phyloP scores from a whole-genome alignment of 64 coral and sea anemone genomes.

The Catalaphyllia jardinei region DNA sequence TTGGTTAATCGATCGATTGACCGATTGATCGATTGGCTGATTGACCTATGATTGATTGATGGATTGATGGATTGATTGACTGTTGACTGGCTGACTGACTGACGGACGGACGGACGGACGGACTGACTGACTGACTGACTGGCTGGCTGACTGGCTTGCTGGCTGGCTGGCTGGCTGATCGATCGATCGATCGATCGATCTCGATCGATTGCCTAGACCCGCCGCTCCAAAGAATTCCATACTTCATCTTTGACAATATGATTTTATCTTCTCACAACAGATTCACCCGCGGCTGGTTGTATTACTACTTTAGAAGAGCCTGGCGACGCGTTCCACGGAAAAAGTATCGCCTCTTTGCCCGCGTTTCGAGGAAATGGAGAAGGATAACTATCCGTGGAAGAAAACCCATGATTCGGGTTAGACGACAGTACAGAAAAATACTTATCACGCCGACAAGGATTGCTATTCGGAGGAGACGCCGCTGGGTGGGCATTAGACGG shows the following conservation, averaged over 20 bases:
- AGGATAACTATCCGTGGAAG: background rate
- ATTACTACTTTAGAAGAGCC: constrained; percentile 10
- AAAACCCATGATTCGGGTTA: background rate
- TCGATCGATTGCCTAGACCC: too few relatives aligned
- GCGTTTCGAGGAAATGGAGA: background rate
- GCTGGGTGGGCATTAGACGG: background rate
- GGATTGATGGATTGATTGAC: too few relatives aligned
- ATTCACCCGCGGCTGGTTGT: background rate
- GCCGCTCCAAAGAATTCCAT: too few relatives aligned
- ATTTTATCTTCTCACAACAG: background rate
- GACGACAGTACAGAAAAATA: background rate
- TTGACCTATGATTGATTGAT: too few relatives aligned
- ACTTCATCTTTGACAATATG: background rate
- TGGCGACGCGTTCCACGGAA: constrained; percentile 5
- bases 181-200: too few relatives aligned
- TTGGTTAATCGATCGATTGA: too few relatives aligned
- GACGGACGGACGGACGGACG: too few relatives aligned
- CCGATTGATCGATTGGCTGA: too few relatives aligned
- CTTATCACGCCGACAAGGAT: background rate
- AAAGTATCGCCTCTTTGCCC: background rate
- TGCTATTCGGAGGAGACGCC: background rate
- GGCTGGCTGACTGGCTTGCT: too few relatives aligned
- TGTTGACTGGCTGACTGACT: too few relatives aligned
- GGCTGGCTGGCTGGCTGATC: too few relatives aligned
- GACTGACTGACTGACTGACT: too few relatives aligned